Evolutionary conservation across 2,888 invertebrate species (phyloP).

Genomic region (Scrobipalpa costella): DNA sequence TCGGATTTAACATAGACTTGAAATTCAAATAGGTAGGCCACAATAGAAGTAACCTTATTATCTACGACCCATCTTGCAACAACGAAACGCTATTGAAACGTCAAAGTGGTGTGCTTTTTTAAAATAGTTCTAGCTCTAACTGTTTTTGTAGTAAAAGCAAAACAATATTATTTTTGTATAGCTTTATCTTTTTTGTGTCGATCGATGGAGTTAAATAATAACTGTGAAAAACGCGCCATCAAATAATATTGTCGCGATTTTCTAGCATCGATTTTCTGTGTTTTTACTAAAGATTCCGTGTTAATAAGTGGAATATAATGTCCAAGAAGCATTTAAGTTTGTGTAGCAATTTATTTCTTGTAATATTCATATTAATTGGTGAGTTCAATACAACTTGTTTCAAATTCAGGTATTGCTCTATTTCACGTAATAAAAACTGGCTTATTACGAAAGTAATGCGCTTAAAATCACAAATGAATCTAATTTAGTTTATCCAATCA

Average conservation of each 20-base stretch:
- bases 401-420: background rate
- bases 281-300: conserved; percentile 5
- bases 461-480: background rate
- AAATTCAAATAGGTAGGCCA: too few species aligned
- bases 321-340: conserved; percentile 19
- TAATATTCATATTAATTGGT: conserved; percentile 21
- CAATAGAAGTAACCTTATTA: too few species aligned
- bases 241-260: background rate
- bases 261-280: conserved; percentile 13
- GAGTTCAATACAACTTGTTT: conserved; percentile 5
- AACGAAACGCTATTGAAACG: conserved; percentile 15
- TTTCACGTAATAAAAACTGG: conserved; percentile 10
- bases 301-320: background rate
- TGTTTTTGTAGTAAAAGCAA: background rate
- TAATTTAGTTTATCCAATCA: background rate
- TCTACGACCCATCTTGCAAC: too few species aligned
- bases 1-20: too few species aligned
- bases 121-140: background rate
- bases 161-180: background rate
- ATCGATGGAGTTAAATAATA: background rate
- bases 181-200: background rate
- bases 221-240: background rate
- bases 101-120: background rate
- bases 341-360: conserved; percentile 10
- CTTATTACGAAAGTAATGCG: background rate